Percentiles rank a stretch among this genome's conserved stretches.
Evolutionary conservation across 2,113 vertebrate species (phyloP).

Genomic region (Dolichallabes microphthalmus): DNA sequence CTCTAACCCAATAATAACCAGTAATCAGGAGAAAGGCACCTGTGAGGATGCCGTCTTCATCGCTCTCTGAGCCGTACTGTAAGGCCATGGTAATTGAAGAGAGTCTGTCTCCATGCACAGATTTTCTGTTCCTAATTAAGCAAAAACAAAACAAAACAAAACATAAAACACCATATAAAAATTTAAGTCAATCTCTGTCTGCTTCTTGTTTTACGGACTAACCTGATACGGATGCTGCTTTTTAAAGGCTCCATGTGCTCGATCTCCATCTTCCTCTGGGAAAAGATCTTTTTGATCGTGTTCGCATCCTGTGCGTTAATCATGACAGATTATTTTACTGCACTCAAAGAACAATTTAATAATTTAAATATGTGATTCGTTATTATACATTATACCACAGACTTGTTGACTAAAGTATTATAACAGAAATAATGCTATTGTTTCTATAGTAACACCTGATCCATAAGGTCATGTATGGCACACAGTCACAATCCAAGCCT

Average conservation of each 20-base stretch:
- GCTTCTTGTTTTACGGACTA: constrained; percentile 25
- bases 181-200: neutral
- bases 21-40: constrained; percentile 68
- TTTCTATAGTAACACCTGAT: neutral
- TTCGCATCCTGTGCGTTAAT: constrained; percentile 87
- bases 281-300: constrained; percentile 97
- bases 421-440: too few species aligned
- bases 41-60: constrained; percentile 91
- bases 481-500: neutral
- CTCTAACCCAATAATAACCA: neutral
- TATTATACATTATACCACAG: neutral
- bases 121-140: constrained; percentile 84
- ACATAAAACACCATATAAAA: constrained; percentile 5
- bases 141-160: constrained; percentile 13
- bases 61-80: constrained; percentile 94
- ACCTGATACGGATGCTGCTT: constrained; percentile 94
- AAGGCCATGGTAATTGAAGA: constrained; percentile 97
- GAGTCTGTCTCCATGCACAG: constrained; percentile 90
- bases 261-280: constrained; percentile 92
- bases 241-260: constrained; percentile 93
- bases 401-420: neutral
- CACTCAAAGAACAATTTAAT: neutral
- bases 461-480: neutral
- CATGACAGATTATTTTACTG: neutral
- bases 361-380: neutral